A percentile compares a stretch with the other conserved stretches of the same genome.
Conservation (phyloP, 2,113 vertebrate species). For the Picathartes gymnocephalus region DNA sequence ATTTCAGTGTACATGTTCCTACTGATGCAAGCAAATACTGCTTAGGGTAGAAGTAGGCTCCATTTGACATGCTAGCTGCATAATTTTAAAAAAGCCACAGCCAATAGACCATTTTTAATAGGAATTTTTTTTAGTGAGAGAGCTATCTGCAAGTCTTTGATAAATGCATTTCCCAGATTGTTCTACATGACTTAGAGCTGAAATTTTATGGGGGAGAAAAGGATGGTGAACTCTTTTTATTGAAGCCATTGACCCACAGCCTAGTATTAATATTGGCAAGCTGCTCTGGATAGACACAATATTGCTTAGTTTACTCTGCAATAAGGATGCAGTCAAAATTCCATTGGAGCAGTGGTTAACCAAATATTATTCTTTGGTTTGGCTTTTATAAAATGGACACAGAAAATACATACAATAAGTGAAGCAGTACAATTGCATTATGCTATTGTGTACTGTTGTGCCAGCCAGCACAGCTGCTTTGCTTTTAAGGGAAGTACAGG, state of each 20-base stretch:
- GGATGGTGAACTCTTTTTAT: neutral
- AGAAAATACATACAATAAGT: constrained; percentile 36
- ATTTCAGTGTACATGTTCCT: neutral
- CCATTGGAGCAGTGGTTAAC: constrained; percentile 42
- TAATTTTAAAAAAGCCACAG: neutral
- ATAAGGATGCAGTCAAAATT: constrained; percentile 52
- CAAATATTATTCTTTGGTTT: constrained; percentile 51
- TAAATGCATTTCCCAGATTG: neutral
- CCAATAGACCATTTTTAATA: neutral
- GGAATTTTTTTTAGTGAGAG: neutral
- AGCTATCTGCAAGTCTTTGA: neutral
- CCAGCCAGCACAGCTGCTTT: constrained; percentile 32
- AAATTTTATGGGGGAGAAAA: neutral
- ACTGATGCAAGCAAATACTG: neutral
- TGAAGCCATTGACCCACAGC: neutral
- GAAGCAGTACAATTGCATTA: neutral
- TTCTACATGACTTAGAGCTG: neutral
- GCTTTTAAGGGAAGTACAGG: constrained; percentile 4
- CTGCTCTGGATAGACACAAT: neutral
- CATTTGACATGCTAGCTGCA: neutral
- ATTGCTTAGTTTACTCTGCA: constrained; percentile 36
- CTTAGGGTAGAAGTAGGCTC: neutral
- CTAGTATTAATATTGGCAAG: constrained; percentile 5
- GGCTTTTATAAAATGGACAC: neutral
- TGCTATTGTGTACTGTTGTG: neutral